Percentiles rank a stretch among this genome's conserved stretches.
Conservation (phyloP, 2,113 vertebrate genomes). For the Heterocephalus glaber region DNA sequence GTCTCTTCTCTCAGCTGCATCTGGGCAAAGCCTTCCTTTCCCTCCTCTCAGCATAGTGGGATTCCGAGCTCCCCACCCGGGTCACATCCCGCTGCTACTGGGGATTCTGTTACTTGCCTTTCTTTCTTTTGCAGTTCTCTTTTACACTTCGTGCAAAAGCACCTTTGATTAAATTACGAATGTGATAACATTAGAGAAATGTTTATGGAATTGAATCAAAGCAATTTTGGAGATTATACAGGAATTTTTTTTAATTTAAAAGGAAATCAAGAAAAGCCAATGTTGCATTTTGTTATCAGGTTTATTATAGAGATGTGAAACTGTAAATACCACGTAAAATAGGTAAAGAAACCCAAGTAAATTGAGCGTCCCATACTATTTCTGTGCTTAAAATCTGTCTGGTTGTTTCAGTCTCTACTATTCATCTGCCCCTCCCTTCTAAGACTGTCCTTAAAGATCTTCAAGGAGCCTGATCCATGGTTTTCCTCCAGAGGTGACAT, state of each 20-base stretch:
- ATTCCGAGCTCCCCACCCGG: background rate
- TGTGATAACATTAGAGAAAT: background rate
- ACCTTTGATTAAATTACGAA: background rate
- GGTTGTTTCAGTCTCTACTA: background rate
- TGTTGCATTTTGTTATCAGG: background rate
- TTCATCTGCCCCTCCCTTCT: background rate
- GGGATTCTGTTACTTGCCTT: too few relatives aligned
- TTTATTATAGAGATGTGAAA: background rate
- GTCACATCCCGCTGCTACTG: accelerated
- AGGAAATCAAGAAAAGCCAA: background rate
- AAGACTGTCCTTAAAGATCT: background rate
- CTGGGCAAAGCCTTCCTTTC: background rate
- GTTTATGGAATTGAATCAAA: background rate
- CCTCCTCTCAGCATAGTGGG: accelerated
- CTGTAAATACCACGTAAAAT: background rate
- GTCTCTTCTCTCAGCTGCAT: background rate
- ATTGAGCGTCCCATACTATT: accelerated
- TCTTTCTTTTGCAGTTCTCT: background rate
- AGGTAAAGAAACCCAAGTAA: background rate
- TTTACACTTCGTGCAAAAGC: background rate
- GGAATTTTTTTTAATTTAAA: background rate
- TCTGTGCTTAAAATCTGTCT: background rate
- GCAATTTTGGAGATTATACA: background rate
- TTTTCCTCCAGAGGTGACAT: slow-evolving; percentile 10
- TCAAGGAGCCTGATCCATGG: background rate